Evolutionary conservation across 2,888 invertebrate genomes (phyloP).

Genomic region (Dryobotodes eremita): DNA sequence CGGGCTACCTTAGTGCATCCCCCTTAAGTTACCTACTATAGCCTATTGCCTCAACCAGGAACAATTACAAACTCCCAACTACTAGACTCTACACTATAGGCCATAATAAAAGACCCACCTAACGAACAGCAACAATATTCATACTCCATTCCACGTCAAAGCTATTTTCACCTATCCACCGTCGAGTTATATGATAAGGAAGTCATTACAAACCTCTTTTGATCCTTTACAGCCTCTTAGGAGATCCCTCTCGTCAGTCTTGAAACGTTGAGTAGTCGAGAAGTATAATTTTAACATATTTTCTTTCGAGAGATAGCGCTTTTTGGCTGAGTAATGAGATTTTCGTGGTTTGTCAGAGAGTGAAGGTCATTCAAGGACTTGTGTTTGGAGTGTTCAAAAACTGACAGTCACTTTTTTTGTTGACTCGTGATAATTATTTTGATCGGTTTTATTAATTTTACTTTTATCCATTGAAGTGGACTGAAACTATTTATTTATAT

Average conservation of each 20-base stretch:
- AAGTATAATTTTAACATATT: slow-evolving; percentile 43
- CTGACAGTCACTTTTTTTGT: too few relatives aligned
- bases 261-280: slow-evolving; percentile 32
- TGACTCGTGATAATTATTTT: too few relatives aligned
- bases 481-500: too few relatives aligned
- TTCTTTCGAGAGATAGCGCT: slow-evolving; percentile 29
- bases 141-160: not conserved
- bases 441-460: too few relatives aligned
- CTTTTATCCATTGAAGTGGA: too few relatives aligned
- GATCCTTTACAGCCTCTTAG: slow-evolving; percentile 43
- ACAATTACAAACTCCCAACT: too few relatives aligned
- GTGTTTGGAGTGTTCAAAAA: too few relatives aligned
- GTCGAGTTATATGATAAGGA: slow-evolving; percentile 35
- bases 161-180: not conserved
- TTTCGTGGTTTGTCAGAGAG: not conserved
- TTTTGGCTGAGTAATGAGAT: slow-evolving; percentile 7
- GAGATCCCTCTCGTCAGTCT: slow-evolving; percentile 41
- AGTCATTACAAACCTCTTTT: slow-evolving; percentile 48
- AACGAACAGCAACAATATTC: not conserved
- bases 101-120: not conserved
- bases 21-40: too few relatives aligned
- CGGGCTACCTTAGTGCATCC: too few relatives aligned
- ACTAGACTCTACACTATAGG: not conserved
- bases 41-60: too few relatives aligned
- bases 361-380: too few relatives aligned